Conservation (phyloP, 2,888 invertebrate genomes). For the Noctua janthe region DNA sequence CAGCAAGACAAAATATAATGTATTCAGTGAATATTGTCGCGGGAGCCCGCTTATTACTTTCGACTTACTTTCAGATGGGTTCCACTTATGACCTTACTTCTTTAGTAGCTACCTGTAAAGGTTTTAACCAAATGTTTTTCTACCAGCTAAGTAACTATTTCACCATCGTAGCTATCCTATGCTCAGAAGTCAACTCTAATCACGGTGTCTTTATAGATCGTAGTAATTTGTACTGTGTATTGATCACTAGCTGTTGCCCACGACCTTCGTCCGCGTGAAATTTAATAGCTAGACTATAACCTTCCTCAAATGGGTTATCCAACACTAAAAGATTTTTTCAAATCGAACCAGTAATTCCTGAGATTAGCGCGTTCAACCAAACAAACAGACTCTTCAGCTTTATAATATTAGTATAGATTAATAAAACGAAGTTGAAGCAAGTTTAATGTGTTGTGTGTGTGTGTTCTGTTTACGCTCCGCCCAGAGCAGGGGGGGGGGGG, state of each 20-base stretch:
- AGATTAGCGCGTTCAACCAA: too few relatives aligned
- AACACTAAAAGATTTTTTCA: too few relatives aligned
- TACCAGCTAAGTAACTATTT: not conserved
- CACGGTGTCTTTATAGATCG: not conserved
- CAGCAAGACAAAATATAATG: constrained; percentile 77
- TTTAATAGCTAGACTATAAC: too few relatives aligned
- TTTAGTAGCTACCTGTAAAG: constrained; percentile 10
- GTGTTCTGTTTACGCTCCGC: too few relatives aligned
- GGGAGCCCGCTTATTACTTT: constrained; percentile 87
- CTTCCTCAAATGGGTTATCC: too few relatives aligned
- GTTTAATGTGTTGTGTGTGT: too few relatives aligned
- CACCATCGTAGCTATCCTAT: not conserved
- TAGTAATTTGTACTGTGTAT: not conserved
- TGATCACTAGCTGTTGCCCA: not conserved
- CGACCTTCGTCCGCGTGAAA: too few relatives aligned
- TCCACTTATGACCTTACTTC: constrained; percentile 60
- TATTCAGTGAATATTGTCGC: constrained; percentile 88
- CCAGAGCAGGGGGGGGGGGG: too few relatives aligned
- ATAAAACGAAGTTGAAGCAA: not conserved
- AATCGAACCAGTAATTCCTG: too few relatives aligned
- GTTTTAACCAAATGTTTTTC: not conserved
- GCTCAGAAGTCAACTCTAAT: not conserved
- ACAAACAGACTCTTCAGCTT: too few relatives aligned
- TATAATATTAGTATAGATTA: too few relatives aligned
- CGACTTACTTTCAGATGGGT: constrained; percentile 79